A percentile compares a stretch with the other conserved stretches of the same genome.
Conservation (phyloP, 2,888 invertebrate genomes). For the Eutolmus rufibarbis region DNA sequence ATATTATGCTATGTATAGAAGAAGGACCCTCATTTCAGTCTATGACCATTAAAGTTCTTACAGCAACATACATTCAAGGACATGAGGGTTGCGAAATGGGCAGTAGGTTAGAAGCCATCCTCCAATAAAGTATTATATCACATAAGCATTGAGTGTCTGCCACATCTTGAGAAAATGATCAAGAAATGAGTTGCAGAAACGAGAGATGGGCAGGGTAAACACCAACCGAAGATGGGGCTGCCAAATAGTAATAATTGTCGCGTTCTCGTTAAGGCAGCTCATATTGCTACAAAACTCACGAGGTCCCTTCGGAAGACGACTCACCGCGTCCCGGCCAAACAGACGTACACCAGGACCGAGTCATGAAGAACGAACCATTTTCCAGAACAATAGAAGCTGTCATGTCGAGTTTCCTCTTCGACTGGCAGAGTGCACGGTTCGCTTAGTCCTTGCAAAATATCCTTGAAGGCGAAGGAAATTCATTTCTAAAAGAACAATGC, state of each 20-base stretch:
- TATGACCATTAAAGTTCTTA: background rate
- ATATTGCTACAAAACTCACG: constrained; percentile 15
- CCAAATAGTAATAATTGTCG: constrained; percentile 12
- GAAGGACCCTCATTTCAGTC: background rate
- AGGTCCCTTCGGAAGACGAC: background rate
- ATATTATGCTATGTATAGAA: background rate
- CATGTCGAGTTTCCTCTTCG: constrained; percentile 35
- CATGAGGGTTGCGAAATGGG: background rate
- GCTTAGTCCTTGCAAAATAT: background rate
- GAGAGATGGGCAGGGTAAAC: background rate
- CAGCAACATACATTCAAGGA: background rate
- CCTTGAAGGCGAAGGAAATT: constrained; percentile 35
- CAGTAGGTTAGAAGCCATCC: background rate
- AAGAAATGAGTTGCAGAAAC: background rate
- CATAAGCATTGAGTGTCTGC: background rate
- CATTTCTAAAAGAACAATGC: constrained; percentile 38
- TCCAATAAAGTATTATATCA: background rate
- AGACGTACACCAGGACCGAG: background rate
- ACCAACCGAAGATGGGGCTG: background rate
- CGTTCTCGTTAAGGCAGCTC: background rate
- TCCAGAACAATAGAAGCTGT: constrained; percentile 40
- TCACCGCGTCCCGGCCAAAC: background rate
- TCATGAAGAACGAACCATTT: background rate
- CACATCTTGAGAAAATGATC: background rate
- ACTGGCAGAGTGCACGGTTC: constrained; percentile 22